Percentiles rank a stretch among this genome's conserved stretches.
These are phyloP conservation scores for Rhamnusium bicolor DNA, from an alignment of 2,888 invertebrate species.

Conservation along the genomic window DNA sequence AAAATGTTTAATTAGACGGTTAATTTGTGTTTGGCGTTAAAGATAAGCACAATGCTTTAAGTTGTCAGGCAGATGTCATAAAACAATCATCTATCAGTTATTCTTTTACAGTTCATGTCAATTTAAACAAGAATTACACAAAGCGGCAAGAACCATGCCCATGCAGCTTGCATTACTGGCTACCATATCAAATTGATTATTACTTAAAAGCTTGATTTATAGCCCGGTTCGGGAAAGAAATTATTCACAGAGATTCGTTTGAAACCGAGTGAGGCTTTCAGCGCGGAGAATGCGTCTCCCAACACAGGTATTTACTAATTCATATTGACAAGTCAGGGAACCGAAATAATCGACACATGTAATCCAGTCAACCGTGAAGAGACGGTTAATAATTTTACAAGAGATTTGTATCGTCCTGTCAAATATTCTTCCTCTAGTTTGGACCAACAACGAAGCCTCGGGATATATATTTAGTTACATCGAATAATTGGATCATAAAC, in stretches of 20 bases:
- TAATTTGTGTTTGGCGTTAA: conserved; percentile 38
- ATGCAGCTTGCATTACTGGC: conserved; percentile 26
- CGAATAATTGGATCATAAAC: conserved; percentile 27
- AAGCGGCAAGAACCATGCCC: conserved; percentile 25
- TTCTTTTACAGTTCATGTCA: conserved; percentile 13
- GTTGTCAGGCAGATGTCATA: conserved; percentile 19
- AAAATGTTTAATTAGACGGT: conserved; percentile 30
- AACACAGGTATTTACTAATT: conserved; percentile 49
- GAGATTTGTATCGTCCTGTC: conserved; percentile 50
- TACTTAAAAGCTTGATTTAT: conserved; percentile 58
- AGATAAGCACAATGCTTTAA: background rate
- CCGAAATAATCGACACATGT: conserved; percentile 66
- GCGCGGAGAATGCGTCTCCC: conserved; percentile 26
- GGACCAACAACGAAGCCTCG: conserved; percentile 37
- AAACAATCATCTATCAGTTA: conserved; percentile 26
- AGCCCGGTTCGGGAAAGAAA: conserved; percentile 54
- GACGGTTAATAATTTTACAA: conserved; percentile 47
- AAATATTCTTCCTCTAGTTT: conserved; percentile 13
- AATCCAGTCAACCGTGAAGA: conserved; percentile 62
- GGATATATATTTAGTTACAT: conserved; percentile 29
- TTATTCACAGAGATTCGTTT: conserved; percentile 55
- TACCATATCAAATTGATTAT: conserved; percentile 59
- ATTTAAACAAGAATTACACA: conserved; percentile 29
- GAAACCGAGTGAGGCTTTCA: conserved; percentile 26
- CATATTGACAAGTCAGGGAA: conserved; percentile 59